Base-by-base conservation (phyloP, 2,888 invertebrate genomes). In the Athripsodes cinereus region DNA sequence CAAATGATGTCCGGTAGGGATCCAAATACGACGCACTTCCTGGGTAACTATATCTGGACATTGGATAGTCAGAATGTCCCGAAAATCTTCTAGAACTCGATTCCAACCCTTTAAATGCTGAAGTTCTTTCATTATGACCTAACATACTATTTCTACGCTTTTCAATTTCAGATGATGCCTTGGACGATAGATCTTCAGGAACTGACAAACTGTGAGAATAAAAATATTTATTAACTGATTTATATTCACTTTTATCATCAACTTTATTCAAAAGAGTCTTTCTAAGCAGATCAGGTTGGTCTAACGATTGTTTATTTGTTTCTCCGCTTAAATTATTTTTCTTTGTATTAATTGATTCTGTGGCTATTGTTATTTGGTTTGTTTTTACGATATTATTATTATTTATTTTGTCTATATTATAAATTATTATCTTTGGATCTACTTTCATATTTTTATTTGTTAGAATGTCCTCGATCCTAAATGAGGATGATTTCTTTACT, bases 91-190 rank as follows among this genome's bases (percentile, higher is more conserved):
- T 20, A 20, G 11, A 10, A 47, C 6, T 6, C 3, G 20, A 20
- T 40, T 40, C 53, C 54, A 54, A 46, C 35, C 55, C 57, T 18
- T 13, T 54, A 18, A 55, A 60, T 22, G 59, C 59, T 2, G 60
- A 62, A 35, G 35, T 55, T 13, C 53, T 53, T 18, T 52, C 52
- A 10, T 31, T 40, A 21, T 59, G 52, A 5, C 40, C 55, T 10
- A 55, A 22, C 2, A 55, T 16, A 40, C 13, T 40, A 13, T 40
- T 40, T 40, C 19, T 48, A 3, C 19, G 3, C 18, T 44, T 48
- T 21, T 48, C 48, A 6, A 48, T 48, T 11, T 48, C 22, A 13
- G 13, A 11, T 10, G 19, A 8, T 48, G 6, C 18, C 18, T n/a
- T n/a, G n/a, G 46, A 46, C 13, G 20, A 21, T 13, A 19, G 13